A percentile compares a stretch with the other conserved stretches of the same genome.
phyloP scores from a whole-genome alignment of 35 echinoderm and acorn worm genomes.

The Diadema setosum region DNA sequence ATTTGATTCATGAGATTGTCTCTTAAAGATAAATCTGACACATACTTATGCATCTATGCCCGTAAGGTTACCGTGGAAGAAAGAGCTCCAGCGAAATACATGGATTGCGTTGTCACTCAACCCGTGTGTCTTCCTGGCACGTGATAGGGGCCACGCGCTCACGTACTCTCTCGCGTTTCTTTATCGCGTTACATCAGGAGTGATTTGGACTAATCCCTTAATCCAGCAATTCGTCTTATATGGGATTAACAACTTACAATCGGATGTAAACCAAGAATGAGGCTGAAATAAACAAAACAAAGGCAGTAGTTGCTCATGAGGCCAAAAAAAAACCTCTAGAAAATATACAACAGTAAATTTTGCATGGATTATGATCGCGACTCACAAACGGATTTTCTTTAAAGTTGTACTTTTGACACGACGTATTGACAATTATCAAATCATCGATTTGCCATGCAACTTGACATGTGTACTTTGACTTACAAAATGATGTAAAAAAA shows the following conservation, averaged over 20 bases:
- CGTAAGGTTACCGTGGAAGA: background rate
- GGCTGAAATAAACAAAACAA: background rate
- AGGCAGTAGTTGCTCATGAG: too few relatives aligned
- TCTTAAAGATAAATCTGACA: background rate
- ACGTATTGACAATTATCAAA: too few relatives aligned
- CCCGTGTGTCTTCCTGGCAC: background rate
- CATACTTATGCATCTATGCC: background rate
- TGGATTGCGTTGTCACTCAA: background rate
- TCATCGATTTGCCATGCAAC: too few relatives aligned
- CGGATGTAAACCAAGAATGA: conserved; percentile 26
- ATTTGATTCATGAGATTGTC: background rate
- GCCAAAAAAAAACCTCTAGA: too few relatives aligned
- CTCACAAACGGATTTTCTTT: too few relatives aligned
- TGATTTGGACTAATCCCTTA: conserved; percentile 14
- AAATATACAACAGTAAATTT: too few relatives aligned
- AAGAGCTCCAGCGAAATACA: background rate
- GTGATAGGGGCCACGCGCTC: background rate
- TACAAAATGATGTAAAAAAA: background rate
- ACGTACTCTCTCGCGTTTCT: background rate
- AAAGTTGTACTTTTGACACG: too few relatives aligned
- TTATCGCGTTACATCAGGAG: conserved; percentile 4
- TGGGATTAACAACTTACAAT: conserved; percentile 25
- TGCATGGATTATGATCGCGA: too few relatives aligned
- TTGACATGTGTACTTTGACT: too few relatives aligned
- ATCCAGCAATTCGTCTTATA: conserved; percentile 19